phyloP scores from a whole-genome alignment of 2,113 vertebrate genomes.

The Heptranchias perlo region DNA sequence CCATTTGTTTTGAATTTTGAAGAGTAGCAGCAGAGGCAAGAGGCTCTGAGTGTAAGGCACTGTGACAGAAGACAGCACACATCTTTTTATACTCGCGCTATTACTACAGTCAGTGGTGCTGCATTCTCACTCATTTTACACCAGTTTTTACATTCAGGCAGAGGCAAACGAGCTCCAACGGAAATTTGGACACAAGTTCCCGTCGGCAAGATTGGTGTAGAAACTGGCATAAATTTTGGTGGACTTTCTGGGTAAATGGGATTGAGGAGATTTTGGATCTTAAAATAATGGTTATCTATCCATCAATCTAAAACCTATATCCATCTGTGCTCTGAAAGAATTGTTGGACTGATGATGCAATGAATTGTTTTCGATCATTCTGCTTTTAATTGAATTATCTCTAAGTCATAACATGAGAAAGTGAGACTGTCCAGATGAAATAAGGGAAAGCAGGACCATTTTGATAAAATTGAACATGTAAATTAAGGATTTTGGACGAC shows the following conservation, averaged over 20 bases:
- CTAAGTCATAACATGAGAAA: background rate
- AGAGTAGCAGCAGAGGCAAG: too few relatives aligned
- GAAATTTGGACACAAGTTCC: background rate
- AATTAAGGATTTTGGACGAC: background rate
- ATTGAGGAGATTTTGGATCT: background rate
- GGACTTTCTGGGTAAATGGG: background rate
- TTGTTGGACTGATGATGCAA: background rate
- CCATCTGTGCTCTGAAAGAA: too few relatives aligned
- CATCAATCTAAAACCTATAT: too few relatives aligned
- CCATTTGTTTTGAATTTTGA: too few relatives aligned
- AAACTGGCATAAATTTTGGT: too few relatives aligned
- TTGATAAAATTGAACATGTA: background rate
- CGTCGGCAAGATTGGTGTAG: background rate
- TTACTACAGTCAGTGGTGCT: background rate
- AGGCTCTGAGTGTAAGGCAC: too few relatives aligned
- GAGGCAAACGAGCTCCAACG: background rate
- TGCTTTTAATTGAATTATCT: background rate
- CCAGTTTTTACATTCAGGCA: background rate
- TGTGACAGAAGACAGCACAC: background rate
- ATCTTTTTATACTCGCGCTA: background rate
- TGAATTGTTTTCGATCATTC: background rate
- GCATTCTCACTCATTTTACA: background rate
- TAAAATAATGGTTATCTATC: background rate
- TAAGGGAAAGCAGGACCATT: background rate
- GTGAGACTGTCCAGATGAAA: background rate